phyloP scores from a whole-genome alignment of 2,888 invertebrate genomes.

The Ennomos fuscantarius region DNA sequence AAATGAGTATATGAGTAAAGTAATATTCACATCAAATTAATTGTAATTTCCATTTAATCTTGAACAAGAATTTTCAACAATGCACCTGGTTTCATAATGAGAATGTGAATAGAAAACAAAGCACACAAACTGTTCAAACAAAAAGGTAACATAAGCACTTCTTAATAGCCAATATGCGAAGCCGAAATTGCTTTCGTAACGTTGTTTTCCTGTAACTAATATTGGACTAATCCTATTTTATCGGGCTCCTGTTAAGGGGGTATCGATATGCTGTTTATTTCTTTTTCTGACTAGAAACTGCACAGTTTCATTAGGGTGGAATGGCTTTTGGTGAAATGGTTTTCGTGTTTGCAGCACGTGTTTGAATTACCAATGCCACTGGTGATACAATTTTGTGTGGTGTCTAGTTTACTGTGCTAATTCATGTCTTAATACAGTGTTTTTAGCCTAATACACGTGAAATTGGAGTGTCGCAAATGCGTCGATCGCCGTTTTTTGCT shows the following conservation, averaged over 20 bases:
- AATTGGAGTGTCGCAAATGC: no score
- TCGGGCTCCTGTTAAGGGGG: conserved; percentile 57
- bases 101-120: conserved; percentile 45
- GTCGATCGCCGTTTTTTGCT: no score
- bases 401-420: no score
- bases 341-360: conserved; percentile 24
- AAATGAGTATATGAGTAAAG: conserved; percentile 7
- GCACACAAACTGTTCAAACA: conserved; percentile 44
- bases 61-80: not conserved
- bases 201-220: conserved; percentile 79
- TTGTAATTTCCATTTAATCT: not conserved
- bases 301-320: conserved; percentile 29
- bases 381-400: conserved; percentile 5
- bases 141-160: conserved; percentile 50
- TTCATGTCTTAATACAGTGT: no score
- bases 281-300: conserved; percentile 45
- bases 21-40: not conserved
- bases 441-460: no score
- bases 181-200: conserved; percentile 83
- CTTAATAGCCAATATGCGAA: conserved; percentile 83
- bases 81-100: conserved; percentile 22
- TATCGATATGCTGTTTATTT: conserved; percentile 48
- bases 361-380: conserved; percentile 18
- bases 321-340: conserved; percentile 34
- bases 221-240: conserved; percentile 74